phyloP scores from a whole-genome alignment of 2,113 vertebrate species.

The Scomber japonicus region DNA sequence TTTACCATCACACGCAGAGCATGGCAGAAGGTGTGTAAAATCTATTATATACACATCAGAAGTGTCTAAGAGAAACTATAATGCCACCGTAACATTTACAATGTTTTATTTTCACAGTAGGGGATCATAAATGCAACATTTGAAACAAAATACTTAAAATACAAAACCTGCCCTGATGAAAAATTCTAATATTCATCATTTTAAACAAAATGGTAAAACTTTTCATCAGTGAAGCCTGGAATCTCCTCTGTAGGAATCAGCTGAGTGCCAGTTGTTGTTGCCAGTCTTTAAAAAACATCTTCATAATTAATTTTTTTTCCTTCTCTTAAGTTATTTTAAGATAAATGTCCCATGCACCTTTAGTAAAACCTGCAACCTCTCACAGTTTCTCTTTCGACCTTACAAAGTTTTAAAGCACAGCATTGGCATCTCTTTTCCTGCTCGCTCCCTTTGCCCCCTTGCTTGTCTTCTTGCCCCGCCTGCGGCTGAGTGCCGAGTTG shows the following conservation, averaged over 20 bases:
- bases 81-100: neutral
- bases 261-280: neutral
- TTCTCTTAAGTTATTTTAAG: neutral
- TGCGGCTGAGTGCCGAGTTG: constrained; percentile 70
- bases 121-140: neutral
- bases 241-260: neutral
- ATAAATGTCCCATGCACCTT: neutral
- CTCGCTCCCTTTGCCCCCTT: constrained; percentile 3
- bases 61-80: neutral
- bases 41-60: neutral
- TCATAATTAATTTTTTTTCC: constrained; percentile 15
- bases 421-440: neutral
- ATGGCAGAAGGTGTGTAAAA: neutral
- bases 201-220: neutral
- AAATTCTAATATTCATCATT: neutral
- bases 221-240: neutral
- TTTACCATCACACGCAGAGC: neutral
- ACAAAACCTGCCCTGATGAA: constrained; percentile 6
- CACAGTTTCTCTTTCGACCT: neutral
- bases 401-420: constrained; percentile 27
- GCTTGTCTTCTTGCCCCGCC: constrained; percentile 54
- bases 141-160: constrained; percentile 2
- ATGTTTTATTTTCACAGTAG: constrained; percentile 47
- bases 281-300: neutral
- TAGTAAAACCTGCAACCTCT: neutral